Evolutionary conservation across 2,888 invertebrate species (phyloP).

Genomic region (Drosophila parthenogenetica): DNA sequence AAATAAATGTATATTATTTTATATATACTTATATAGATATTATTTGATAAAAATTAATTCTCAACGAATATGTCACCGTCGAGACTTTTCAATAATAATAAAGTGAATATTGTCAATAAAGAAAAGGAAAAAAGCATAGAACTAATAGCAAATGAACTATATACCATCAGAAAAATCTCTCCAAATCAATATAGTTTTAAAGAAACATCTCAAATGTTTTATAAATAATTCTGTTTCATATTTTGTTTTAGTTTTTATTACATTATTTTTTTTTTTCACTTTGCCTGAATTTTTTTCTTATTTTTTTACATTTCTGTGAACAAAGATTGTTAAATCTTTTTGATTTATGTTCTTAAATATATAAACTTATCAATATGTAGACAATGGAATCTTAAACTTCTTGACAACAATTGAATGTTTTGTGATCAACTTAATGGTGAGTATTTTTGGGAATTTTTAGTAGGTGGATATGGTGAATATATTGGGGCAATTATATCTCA

Average conservation of each 20-base stretch:
- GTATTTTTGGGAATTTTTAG: too few species aligned
- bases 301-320: background rate
- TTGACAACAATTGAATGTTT: too few species aligned
- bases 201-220: background rate
- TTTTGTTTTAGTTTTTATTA: background rate
- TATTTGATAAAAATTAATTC: conserved; percentile 21
- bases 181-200: too few species aligned
- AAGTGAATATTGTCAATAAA: conserved; percentile 12
- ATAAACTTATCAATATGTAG: background rate
- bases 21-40: conserved; percentile 16
- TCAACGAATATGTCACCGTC: conserved; percentile 32
- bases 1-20: conserved; percentile 13
- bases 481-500: too few species aligned
- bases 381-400: too few species aligned
- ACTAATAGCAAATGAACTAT: conserved; percentile 2
- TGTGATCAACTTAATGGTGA: too few species aligned
- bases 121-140: background rate
- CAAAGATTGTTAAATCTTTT: background rate
- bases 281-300: background rate
- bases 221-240: background rate
- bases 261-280: background rate
- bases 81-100: conserved; percentile 27
- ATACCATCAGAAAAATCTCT: background rate
- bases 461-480: too few species aligned
- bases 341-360: background rate